Evolutionary conservation across 2,113 vertebrate genomes (phyloP), one percentile per base, ranked within the genome.

Genomic region (Arothron firmamentum): DNA sequence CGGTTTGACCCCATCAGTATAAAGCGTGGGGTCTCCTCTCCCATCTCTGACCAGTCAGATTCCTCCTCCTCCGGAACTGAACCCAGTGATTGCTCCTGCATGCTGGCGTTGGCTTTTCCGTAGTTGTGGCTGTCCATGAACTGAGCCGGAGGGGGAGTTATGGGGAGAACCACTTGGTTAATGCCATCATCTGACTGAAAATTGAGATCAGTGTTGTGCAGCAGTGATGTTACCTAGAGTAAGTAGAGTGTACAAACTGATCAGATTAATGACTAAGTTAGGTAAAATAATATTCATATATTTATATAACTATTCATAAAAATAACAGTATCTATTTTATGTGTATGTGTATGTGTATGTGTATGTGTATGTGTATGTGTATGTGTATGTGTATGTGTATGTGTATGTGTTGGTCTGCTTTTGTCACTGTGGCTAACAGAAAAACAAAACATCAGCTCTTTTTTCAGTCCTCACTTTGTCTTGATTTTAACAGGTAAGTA

Each of bases 21-120:
- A 48, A 78, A 78, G 10, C 56, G 62, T 11, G 87, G 87, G 15
- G 58, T 72, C 43, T 90, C 88, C 1, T 88, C 89, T 46, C 87
- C 85, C 16, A 85, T 76, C 73, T 91, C 89, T 16, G 89, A 91
- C 89, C 89, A 92, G 61, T 91, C 90, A 18, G 89, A 89, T 42
- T 91, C 90, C 62, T 89, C 89, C 53, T 90, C 89, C 66, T 92
- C 90, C 65, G 85, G 87, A 25, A 91, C 82, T 2, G 87, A 74
- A 6, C 89, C 86, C 58, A 91, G 66, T 15, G 60, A 15, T 31
- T 86, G 86, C 38, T 89, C 88, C 57, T 88, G 87, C 8, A 64
- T 79, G 0, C 59, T n/a, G 1, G 53, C 46, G 25, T 79, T 83
- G 64, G 68, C 61, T 25, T 79, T 83, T 52, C 60, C 80, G 25